Evolutionary conservation across 2,888 invertebrate genomes (phyloP), one percentile per base, ranked within the genome.

Genomic region (Tetragnatha montana): DNA sequence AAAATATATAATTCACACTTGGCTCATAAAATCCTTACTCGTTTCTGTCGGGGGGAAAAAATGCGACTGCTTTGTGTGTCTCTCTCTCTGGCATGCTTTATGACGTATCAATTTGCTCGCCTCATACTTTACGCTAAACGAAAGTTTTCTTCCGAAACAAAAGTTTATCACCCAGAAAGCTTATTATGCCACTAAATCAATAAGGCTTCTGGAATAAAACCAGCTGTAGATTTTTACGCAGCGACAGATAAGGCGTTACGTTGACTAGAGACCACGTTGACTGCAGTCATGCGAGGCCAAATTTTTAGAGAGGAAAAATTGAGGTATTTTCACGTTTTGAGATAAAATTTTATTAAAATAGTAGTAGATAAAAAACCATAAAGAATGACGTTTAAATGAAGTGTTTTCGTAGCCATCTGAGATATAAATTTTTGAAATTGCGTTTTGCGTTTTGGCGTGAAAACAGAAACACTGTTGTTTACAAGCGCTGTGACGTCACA

Each of bases 181-280:
- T 82, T 82, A 82, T 82, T 82, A 82, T 60, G 73, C 51, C 73
- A 73, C 50, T 74, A 82, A 82, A 82, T 82, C 82, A 73, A 82
- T 82, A 82, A 82, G 73, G 51, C 21, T n/a, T n/a, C n/a, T 82
- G 82, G 82, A 82, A 82, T 82, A 82, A 82, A 73, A 82, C 82
- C 82, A 82, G 82, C 50, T 82, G 82, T 60, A 71, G 73, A 82
- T 8, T 82, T 82, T 82, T 82, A 82, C 74, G 50, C 69, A 7
- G 73, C 74, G 76, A 50, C 76, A 17, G 49, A 12, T 14, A 2
- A 35, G 35, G 4, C 35, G 35, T 35, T 35, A 35, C 4, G 4
- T 35, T 35, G 35, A 35, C 35, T 35, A 35, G 35, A 35, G 35
- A 35, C 35, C 35, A 35, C 35, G 35, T 35, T 35, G 35, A 35